Base-by-base conservation (phyloP, 2,113 vertebrate species). In the Tapirus terrestris region DNA sequence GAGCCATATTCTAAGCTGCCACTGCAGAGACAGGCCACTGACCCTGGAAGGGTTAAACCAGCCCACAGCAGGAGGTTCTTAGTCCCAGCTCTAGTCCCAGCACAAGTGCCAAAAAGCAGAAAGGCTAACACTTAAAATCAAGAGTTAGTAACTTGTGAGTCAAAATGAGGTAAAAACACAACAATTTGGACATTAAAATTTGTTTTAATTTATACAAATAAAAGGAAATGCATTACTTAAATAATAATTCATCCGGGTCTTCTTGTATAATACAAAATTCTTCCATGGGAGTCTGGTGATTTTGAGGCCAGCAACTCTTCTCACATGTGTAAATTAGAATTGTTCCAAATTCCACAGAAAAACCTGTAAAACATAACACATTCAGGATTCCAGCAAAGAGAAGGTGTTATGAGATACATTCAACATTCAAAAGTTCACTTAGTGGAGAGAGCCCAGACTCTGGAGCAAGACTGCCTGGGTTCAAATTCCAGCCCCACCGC, bases 271-370 rank as follows among this genome's bases (percentile, higher is more conserved):
- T 92, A 95, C 99, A 33, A 97, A 98, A 99, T 98, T 99, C 99
- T 98, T 99, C 99, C 60, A 99, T 53, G 43, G 99, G 98, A 6
- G 63, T 97, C 58, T 97, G 96, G 21, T 98, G 98, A 97, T 98
- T 92, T 36, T 94, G 11, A 9, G 98, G 97, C 99, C 99, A 99
- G 97, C 99, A 99, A 98, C 99, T 99, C 84, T 97, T 99, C 98
- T 99, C 98, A 97, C 99, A 99, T 0, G 99, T 99, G 63, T 99
- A 99, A 86, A 99, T 96, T 18, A 99, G 18, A 95, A 97, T 96
- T 39, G 99, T 99, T 92, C 99, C 99, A 94, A 99, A 99, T 91
- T 99, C 99, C 97, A 99, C 97, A 43, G 98, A 97, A 89, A 98
- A 53, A 95, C 96, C 99, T 99, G 96, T 90, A 97, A 98, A 87